Evolutionary conservation across 2,113 vertebrate genomes (phyloP), one percentile per base, ranked within the genome.

Genomic region (Colistium nudipinnis): DNA sequence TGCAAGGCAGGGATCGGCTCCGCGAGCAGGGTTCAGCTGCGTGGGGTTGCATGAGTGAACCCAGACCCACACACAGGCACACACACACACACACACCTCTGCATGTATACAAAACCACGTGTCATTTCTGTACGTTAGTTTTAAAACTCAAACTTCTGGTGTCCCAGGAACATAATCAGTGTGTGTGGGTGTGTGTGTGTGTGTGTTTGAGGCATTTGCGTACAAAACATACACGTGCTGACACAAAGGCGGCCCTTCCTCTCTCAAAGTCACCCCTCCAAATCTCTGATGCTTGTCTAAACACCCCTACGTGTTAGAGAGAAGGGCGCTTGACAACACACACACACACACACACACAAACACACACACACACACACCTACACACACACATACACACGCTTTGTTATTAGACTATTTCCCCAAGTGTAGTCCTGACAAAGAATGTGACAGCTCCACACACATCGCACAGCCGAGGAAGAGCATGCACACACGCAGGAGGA

Each of bases 381-480:
- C 31, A 33, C 31, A 9, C 31, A 33, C 31, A 33, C 31, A 33
- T 33, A 70, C 75, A 62, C 48, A 66, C 11, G 53, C 80, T 80
- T 87, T 87, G 79, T 86, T 87, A 80, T 90, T 81, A 76, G 63
- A 82, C 70, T 4, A 49, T 83, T n/a, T 78, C 65, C 57, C 55
- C 10, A 5, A 73, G 68, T 71, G 54, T 54, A 79, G 74, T 63
- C 62, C 67, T 70, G 76, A 89, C 77, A 84, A 89, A 85, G 89
- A 90, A 89, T 91, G 83, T 88, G 89, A 89, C 89, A 88, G 82
- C 85, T 87, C 70, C 20, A 36, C 73, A 70, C 87, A 86, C 28
- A 47, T 83, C 60, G 35, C 72, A 69, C 38, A 0, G 59, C 48
- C 57, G 30, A 59, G 52, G 39, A 41, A 71, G 60, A 64, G 51